Base-by-base conservation (phyloP, 2,797 vertebrate genomes). In the Luscinia megarhynchos region DNA sequence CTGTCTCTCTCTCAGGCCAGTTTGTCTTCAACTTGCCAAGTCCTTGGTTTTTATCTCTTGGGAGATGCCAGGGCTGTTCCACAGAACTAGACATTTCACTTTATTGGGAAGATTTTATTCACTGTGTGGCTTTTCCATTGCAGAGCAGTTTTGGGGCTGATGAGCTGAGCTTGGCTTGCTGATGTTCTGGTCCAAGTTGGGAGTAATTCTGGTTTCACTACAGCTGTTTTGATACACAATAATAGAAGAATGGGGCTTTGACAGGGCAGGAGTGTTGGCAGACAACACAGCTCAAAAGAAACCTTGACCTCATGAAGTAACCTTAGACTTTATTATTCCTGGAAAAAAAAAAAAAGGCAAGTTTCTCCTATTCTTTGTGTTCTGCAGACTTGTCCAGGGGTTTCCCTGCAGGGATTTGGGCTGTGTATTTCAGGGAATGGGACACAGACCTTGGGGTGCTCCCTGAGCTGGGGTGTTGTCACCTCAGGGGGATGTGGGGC, bases 341-440 rank as follows among this genome's bases (percentile, higher is more conserved):
- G 17, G 0, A 12, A n/a, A 32, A 23, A 67, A 38, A 19, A 46
- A 10, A 30, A 21, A 46, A 30, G 24, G 16, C 3, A 5, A 1
- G 0, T 48, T 50, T 78, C 14, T 72, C 12, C 6, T 79, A 0
- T 43, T 74, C 46, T 54, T 83, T 74, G 15, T 51, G 8, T 10
- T 51, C 22, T 45, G 22, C 48, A 74, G 22, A 4, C 45, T 61
- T 36, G 17, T 34, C n/a, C 40, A 40, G 2, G 69, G 46, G 26
- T 48, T 67, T 70, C 21, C 22, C 43, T 70, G 32, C 8, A 5
- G 11, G 16, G 10, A 6, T 53, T 58, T 24, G 38, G n/a, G 55
- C 15, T 15, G 27, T 0, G 2, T 67, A 0, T 75, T 59, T n/a
- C 30, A 43, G 51, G 32, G 19, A 8, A 0, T 34, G 15, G 45